phyloP scores from a whole-genome alignment of 2,888 invertebrate genomes.

The Chironomus riparius region DNA sequence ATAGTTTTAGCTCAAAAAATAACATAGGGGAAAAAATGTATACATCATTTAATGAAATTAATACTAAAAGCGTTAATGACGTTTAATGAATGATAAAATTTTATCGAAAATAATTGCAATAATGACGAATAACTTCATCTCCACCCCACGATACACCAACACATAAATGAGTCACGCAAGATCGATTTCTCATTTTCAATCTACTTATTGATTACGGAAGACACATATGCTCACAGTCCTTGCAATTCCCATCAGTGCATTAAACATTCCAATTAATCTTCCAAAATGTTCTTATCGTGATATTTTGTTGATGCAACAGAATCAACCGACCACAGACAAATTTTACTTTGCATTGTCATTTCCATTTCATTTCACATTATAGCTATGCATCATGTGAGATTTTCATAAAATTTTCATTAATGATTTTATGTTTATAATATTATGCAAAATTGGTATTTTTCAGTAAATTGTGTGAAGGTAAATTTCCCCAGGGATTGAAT shows the following conservation, averaged over 20 bases:
- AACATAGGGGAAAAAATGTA: no score
- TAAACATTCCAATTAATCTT: slow-evolving; percentile 5
- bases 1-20: no score
- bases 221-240: background rate
- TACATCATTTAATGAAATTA: no score
- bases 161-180: slow-evolving; percentile 17
- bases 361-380: no score
- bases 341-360: background rate
- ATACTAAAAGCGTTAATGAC: background rate
- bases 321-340: background rate
- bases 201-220: background rate
- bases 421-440: no score
- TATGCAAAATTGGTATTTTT: no score
- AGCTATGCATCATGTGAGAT: no score
- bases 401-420: no score
- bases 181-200: background rate
- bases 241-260: slow-evolving; percentile 13
- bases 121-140: background rate
- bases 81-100: slow-evolving; percentile 5
- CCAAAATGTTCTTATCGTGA: background rate
- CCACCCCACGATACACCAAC: background rate
- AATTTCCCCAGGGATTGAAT: no score
- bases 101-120: background rate
- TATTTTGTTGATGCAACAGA: slow-evolving; percentile 3
- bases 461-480: no score